A percentile compares a stretch with the other conserved stretches of the same genome.
phyloP scores from a whole-genome alignment of 2,888 invertebrate species.

The Augiades crinisus region DNA sequence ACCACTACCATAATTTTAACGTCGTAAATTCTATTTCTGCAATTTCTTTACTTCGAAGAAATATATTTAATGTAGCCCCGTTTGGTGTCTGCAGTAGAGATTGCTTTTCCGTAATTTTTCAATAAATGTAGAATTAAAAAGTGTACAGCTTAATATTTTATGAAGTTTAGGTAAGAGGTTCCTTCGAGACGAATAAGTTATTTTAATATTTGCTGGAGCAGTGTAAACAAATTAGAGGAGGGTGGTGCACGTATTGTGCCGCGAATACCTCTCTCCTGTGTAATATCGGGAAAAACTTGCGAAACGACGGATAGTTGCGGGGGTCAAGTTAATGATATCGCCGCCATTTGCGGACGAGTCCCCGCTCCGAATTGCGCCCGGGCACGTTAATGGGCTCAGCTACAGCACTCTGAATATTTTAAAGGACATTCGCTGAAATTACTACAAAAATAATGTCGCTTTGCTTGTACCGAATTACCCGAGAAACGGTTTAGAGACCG shows the following conservation, averaged over 20 bases:
- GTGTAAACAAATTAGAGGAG: constrained; percentile 49
- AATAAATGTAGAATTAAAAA: too few relatives aligned
- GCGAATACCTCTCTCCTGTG: constrained; percentile 66
- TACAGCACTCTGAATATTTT: constrained; percentile 79
- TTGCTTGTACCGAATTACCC: constrained; percentile 77
- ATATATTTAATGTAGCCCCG: constrained; percentile 1
- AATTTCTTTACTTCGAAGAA: constrained; percentile 7
- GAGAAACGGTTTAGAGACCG: constrained; percentile 75
- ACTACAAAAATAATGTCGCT: constrained; percentile 81
- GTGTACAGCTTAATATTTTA: not conserved
- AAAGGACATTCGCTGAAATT: constrained; percentile 80
- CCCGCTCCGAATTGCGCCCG: constrained; percentile 72
- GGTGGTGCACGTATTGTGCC: constrained; percentile 41
- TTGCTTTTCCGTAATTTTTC: not conserved
- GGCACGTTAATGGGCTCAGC: constrained; percentile 77
- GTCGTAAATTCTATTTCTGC: constrained; percentile 25
- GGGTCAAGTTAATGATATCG: constrained; percentile 80
- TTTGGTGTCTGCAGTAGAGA: not conserved
- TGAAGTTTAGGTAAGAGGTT: not conserved
- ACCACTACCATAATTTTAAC: constrained; percentile 30
- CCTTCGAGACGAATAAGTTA: not conserved
- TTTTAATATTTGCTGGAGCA: not conserved
- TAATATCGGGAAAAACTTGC: constrained; percentile 78
- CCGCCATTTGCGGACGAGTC: constrained; percentile 77
- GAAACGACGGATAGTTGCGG: constrained; percentile 68